Conservation (phyloP, 2,797 vertebrate genomes). For the Spea hammondii region DNA sequence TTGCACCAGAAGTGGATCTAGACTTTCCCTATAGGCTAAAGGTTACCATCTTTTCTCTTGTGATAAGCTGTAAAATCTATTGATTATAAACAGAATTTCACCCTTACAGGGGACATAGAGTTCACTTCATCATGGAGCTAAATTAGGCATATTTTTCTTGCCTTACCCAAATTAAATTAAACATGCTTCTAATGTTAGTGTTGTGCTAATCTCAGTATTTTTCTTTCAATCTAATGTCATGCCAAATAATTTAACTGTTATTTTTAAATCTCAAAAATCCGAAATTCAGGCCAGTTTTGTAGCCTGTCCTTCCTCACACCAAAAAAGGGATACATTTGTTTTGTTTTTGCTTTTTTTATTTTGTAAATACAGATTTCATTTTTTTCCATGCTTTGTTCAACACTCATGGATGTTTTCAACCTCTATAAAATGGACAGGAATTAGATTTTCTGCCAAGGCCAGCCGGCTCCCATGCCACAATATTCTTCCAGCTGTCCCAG, state of each 20-base stretch:
- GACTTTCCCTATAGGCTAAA: too few relatives aligned
- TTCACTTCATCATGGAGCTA: not conserved
- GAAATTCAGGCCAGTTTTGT: not conserved
- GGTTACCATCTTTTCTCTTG: too few relatives aligned
- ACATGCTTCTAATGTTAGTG: not conserved
- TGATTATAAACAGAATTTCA: not conserved
- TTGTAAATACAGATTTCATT: not conserved
- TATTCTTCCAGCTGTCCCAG: conserved; percentile 36
- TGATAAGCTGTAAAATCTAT: too few relatives aligned
- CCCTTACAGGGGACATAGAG: too few relatives aligned
- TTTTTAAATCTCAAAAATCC: not conserved
- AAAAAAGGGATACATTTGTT: conserved; percentile 15
- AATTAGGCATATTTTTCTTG: not conserved
- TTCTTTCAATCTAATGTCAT: not conserved
- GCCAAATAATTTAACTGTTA: conserved; percentile 2
- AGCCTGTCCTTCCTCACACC: conserved; percentile 5
- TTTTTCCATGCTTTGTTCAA: conserved; percentile 3
- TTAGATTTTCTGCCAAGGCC: conserved; percentile 12
- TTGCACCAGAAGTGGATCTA: too few relatives aligned
- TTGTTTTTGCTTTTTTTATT: conserved; percentile 7
- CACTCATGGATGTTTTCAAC: conserved; percentile 18
- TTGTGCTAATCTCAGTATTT: conserved; percentile 3
- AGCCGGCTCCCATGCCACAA: conserved; percentile 12
- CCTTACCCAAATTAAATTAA: not conserved
- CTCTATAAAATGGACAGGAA: not conserved